Conservation (phyloP, 2,113 vertebrate genomes). For the Numida meleagris region DNA sequence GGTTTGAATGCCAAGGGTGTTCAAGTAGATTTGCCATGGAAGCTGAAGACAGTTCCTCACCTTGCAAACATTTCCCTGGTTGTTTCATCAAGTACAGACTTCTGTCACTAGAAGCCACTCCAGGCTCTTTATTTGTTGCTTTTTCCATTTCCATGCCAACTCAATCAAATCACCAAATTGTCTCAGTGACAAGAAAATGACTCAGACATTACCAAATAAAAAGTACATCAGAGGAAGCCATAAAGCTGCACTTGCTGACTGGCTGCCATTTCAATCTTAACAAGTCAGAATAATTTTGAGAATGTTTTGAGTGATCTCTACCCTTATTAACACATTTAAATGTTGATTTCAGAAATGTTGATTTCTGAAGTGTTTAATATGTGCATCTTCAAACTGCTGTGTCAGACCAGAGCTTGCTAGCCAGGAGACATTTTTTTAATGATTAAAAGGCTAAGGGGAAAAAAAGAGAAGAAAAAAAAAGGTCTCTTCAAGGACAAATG, state of each 20-base stretch:
- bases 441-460: background rate
- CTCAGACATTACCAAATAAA: background rate
- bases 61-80: background rate
- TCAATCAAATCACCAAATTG: background rate
- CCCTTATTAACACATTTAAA: background rate
- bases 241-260: background rate
- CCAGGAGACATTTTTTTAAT: background rate
- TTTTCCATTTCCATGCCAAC: background rate
- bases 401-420: background rate
- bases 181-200: background rate
- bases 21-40: background rate
- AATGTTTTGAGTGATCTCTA: background rate
- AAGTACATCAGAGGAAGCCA: background rate
- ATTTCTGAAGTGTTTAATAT: background rate
- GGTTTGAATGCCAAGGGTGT: background rate
- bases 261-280: background rate
- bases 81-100: background rate
- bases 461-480: background rate
- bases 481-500: background rate
- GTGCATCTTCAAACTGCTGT: background rate
- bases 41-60: background rate
- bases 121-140: background rate
- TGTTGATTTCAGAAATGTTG: background rate
- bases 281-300: background rate
- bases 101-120: background rate